Evolutionary conservation across 2,797 vertebrate species (phyloP), one percentile per base, ranked within the genome.

Genomic region (Pseudomugil tenellus): DNA sequence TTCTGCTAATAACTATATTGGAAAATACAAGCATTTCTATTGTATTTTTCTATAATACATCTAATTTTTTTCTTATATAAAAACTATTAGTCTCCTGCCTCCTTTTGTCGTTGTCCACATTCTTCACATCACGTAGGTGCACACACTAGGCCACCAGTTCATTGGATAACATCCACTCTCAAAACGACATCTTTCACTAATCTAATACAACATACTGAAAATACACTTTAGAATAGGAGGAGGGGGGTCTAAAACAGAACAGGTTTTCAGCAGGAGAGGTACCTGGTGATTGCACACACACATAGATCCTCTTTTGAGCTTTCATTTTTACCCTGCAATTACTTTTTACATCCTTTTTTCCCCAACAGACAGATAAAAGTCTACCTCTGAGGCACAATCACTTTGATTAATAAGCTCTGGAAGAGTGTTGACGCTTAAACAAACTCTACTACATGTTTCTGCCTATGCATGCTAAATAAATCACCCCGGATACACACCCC

Each of bases 1-100:
- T 67, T 83, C 66, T 81, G 89, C 86, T 89, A 91, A 85, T 77
- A 85, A 84, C 84, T 89, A 92, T 80, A 85, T 84, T 84, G 84
- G 85, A 91, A 93, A 92, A 93, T 91, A 94, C 91, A 92, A 92
- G 90, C 91, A 93, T 91, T 84, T 86, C 39, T 87, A 82, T 75
- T 71, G 58, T 78, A 63, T 63, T 84, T 84, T 85, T 84, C 78
- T 67, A 80, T 79, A 52, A 85, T 85, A 89, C 84, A 86, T 89
- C 80, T 87, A 52, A 75, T 67, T 73, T 71, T 58, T 80, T 81
- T 74, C 41, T 43, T 75, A 75, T 82, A 85, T 84, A 78, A 79
- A 84, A 79, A 76, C 70, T 77, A 84, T 86, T 56, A 74, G 58
- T 75, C 63, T 85, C 67, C 69, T 78, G 71, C 74, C 80, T 90